A percentile compares a stretch with the other conserved stretches of the same genome.
Evolutionary conservation across 2,797 vertebrate genomes (phyloP).

Genomic region (Danio aesculapii): DNA sequence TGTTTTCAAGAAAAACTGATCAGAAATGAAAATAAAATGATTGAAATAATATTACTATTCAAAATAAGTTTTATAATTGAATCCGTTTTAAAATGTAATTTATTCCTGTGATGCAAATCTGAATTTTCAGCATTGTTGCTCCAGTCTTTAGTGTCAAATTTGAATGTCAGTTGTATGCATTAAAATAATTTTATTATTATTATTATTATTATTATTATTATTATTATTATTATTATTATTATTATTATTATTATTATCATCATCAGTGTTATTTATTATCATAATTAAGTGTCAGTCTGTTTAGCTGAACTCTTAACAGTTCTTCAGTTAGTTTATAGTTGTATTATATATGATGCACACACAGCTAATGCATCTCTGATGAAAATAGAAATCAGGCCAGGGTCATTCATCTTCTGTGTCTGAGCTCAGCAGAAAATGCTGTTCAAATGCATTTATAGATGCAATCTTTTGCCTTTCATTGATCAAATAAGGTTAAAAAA

Average conservation of each 20-base stretch:
- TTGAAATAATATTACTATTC: background rate
- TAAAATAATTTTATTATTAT: background rate
- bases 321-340: no score
- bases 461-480: slow-evolving; percentile 2
- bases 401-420: background rate
- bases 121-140: background rate
- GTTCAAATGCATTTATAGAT: background rate
- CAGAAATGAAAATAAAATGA: background rate
- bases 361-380: background rate
- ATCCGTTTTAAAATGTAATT: no score
- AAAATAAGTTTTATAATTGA: background rate
- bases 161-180: no score
- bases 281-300: no score
- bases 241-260: no score
- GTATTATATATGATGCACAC: no score
- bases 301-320: no score
- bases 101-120: no score
- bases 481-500: background rate
- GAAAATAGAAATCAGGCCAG: background rate
- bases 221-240: no score
- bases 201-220: background rate
- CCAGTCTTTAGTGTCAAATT: background rate
- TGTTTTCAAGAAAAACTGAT: background rate
- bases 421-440: background rate
- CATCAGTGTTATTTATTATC: no score